These are phyloP conservation scores for Rhinolophus ferrumequinum DNA, from an alignment of 2,113 vertebrate genomes.

Conservation along the genomic window DNA sequence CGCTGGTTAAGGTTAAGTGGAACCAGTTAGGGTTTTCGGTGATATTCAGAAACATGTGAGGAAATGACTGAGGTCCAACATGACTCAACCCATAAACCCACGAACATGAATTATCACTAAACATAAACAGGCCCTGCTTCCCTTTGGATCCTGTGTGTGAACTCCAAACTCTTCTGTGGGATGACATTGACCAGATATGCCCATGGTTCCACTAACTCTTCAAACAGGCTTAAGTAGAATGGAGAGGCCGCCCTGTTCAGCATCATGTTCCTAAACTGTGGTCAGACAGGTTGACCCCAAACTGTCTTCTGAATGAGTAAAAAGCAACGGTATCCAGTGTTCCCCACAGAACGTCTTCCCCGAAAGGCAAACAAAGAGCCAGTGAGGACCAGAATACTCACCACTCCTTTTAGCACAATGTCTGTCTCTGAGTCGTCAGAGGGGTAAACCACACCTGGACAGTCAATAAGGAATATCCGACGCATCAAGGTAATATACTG, in stretches of 20 bases:
- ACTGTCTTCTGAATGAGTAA: conserved; percentile 15
- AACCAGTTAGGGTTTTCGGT: conserved; percentile 45
- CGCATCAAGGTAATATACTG: conserved; percentile 99
- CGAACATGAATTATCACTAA: conserved; percentile 63
- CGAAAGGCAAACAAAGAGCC: neutral
- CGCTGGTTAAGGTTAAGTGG: conserved; percentile 59
- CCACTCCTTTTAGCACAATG: conserved; percentile 98
- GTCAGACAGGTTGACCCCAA: conserved; percentile 19
- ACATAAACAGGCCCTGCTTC: conserved; percentile 72
- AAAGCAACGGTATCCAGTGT: neutral
- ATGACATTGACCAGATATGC: conserved; percentile 67
- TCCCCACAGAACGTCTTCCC: neutral
- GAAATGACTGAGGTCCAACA: conserved; percentile 69
- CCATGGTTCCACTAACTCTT: neutral
- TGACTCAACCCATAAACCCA: conserved; percentile 75
- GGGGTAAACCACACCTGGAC: conserved; percentile 97
- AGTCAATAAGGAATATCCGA: conserved; percentile 98
- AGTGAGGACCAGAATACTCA: conserved; percentile 81
- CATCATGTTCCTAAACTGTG: neutral
- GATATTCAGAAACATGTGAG: conserved; percentile 69
- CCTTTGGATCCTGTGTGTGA: conserved; percentile 52
- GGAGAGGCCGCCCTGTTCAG: conserved; percentile 40
- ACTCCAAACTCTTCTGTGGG: conserved; percentile 37
- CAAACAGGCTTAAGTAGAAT: conserved; percentile 28
- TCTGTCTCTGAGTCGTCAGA: conserved; percentile 97